Percentiles rank a stretch among this genome's conserved stretches.
Conservation (phyloP, 92 coral and sea anemone genomes). For the Parazoanthus atlanticus region DNA sequence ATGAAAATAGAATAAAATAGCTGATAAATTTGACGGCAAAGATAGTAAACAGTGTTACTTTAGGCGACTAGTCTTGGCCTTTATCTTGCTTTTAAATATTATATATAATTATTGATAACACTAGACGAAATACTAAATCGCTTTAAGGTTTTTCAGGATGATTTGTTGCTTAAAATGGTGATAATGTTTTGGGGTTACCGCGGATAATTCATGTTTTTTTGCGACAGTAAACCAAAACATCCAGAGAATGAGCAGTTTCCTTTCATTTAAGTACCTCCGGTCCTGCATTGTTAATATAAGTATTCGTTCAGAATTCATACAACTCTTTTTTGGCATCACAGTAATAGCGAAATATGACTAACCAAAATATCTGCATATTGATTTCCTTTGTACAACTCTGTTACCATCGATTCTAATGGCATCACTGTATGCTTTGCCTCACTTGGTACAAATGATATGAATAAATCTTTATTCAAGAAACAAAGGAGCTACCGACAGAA, state of each 20-base stretch:
- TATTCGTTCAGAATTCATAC: background rate
- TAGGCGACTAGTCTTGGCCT: background rate
- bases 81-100: background rate
- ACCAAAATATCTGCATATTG: background rate
- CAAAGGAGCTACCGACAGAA: background rate
- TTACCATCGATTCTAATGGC: background rate
- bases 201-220: background rate
- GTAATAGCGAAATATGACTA: background rate
- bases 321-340: background rate
- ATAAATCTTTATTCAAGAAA: background rate
- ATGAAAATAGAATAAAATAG: background rate
- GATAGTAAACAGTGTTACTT: background rate
- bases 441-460: background rate
- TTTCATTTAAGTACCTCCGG: background rate
- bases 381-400: background rate
- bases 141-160: background rate
- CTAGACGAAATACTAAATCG: background rate
- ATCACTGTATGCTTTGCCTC: background rate
- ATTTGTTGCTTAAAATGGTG: background rate
- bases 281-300: background rate
- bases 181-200: background rate
- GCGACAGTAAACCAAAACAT: background rate
- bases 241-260: background rate
- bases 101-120: background rate
- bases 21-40: background rate